Conservation (phyloP, 2,888 invertebrate genomes). For the Molorchus minor region DNA sequence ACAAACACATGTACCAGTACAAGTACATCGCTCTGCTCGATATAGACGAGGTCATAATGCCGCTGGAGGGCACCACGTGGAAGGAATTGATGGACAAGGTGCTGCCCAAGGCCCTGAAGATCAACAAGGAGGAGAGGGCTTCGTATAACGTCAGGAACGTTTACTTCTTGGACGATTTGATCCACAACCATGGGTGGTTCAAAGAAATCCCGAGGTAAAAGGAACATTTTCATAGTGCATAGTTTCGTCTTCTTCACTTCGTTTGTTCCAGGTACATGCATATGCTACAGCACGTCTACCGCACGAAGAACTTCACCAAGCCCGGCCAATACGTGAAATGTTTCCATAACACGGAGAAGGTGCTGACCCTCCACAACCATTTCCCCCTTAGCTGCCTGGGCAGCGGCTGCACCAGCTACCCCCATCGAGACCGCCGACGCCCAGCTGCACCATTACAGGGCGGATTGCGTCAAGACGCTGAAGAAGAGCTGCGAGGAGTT, state of each 20-base stretch:
- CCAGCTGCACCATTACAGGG: conserved; percentile 92
- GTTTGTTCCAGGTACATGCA: conserved; percentile 78
- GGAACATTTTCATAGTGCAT: conserved; percentile 55
- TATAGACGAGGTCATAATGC: conserved; percentile 95
- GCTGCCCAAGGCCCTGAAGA: conserved; percentile 73
- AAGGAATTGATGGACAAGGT: conserved; percentile 76
- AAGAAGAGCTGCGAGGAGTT: conserved; percentile 86
- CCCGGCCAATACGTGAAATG: conserved; percentile 94
- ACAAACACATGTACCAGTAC: conserved; percentile 90
- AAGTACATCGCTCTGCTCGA: conserved; percentile 91
- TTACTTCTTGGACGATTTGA: conserved; percentile 89
- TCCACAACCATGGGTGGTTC: conserved; percentile 82
- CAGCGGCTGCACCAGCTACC: conserved; percentile 82
- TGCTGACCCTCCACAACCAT: conserved; percentile 90
- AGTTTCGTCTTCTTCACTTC: conserved; percentile 65
- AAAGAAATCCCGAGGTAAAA: conserved; percentile 72
- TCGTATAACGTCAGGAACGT: conserved; percentile 91
- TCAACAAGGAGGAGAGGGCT: conserved; percentile 74
- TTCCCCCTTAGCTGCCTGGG: conserved; percentile 90
- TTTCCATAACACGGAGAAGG: conserved; percentile 91
- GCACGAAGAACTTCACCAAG: conserved; percentile 90
- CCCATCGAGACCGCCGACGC: conserved; percentile 84
- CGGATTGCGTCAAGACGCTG: conserved; percentile 88
- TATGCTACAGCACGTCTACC: conserved; percentile 92
- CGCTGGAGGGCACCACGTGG: conserved; percentile 79